A percentile compares a stretch with the other conserved stretches of the same genome.
These are phyloP conservation scores for Halcyon chelicuti DNA, from an alignment of 2,797 vertebrate species.

Conservation along the genomic window DNA sequence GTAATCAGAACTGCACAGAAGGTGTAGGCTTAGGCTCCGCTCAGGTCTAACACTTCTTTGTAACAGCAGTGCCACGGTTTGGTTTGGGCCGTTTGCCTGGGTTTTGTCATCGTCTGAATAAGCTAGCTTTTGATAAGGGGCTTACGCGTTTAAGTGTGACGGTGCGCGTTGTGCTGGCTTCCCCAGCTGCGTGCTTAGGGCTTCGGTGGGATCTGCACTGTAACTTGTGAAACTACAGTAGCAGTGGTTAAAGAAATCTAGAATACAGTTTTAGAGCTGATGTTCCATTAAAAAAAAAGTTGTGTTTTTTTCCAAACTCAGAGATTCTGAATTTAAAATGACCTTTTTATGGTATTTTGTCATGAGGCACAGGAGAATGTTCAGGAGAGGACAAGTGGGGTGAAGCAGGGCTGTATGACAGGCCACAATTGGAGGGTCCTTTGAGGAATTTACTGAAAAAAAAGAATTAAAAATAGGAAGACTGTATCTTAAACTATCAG, in stretches of 20 bases:
- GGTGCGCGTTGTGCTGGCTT: not conserved
- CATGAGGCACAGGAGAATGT: not conserved
- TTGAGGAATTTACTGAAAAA: not conserved
- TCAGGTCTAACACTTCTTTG: not conserved
- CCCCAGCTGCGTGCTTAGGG: not conserved
- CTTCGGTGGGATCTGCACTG: not conserved
- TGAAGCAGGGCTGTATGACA: not conserved
- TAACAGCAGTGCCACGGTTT: not conserved
- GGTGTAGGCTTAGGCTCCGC: not conserved
- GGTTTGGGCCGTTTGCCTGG: not conserved
- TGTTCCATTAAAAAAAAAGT: not conserved
- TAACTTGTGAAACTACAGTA: not conserved
- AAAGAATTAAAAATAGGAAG: not conserved
- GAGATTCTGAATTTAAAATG: not conserved
- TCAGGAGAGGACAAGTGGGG: not conserved
- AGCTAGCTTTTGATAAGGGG: not conserved
- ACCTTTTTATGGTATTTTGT: not conserved
- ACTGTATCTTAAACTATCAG: not conserved
- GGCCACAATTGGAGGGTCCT: not conserved
- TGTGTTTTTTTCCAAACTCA: not conserved
- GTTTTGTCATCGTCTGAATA: not conserved
- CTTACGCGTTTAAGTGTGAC: fast-evolving
- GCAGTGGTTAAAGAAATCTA: not conserved
- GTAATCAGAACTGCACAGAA: not conserved
- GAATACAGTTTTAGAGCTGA: not conserved